Evolutionary conservation across 2,797 vertebrate species (phyloP), one percentile per base, ranked within the genome.

Genomic region (Hapalemur alaotrensis): DNA sequence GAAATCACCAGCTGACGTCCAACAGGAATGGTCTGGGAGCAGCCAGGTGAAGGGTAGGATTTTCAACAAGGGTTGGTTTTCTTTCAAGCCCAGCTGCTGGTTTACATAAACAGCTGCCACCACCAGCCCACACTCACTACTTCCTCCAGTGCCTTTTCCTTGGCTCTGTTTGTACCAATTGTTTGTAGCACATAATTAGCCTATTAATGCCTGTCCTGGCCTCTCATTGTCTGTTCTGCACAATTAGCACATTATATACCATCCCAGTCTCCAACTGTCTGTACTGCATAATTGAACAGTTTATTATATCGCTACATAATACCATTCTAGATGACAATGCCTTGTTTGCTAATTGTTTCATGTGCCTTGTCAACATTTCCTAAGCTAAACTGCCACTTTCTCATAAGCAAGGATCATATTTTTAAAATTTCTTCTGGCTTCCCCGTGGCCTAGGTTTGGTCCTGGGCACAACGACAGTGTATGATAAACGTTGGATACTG

Each of bases 161-260:
- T 54, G 69, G 80, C 32, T 82, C 86, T 75, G 30, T 73, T 85
- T 86, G 96, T 82, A 82, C 91, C 4, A 32, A 91, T 12, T 95
- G 87, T 96, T 73, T 90, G 61, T 32, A 43, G 30, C 35, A 48
- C 86, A 96, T 63, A 94, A 97, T 94, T 59, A 91, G 95, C 69
- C 72, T 11, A 7, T 92, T 89, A 46, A 84, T 94, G 92, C 78
- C 88, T 23, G 54, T 25, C 38, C 78, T 10, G 22, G 96, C 88
- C 88, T 91, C 93, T 59, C 84, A 75, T 70, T 85, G 95, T 96
- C 96, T 76, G 4, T 89, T 90, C 76, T 81, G 84, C 90, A 97
- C 93, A 95, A 89, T 92, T 25, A 86, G 95, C 83, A 72, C 88
- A 69, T 43, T 86, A 52, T 88, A 50, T 23, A 2, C 78, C 28